phyloP scores from a whole-genome alignment of 1,140 invertebrate genomes.

The Drosophila yakuba region DNA sequence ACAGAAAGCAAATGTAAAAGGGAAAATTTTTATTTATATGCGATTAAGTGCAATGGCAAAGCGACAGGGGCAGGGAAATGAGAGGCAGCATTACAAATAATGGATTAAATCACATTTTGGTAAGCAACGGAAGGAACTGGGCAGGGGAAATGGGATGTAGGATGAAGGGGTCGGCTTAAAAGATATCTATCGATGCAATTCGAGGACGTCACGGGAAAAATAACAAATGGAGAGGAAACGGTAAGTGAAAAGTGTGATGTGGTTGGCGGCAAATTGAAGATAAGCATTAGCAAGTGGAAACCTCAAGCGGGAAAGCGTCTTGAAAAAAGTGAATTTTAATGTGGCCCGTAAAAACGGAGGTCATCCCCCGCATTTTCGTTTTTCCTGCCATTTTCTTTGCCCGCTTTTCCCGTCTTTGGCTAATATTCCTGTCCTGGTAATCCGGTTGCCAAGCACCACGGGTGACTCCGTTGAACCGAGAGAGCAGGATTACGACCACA shows the following conservation, averaged over 20 bases:
- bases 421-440: conserved; percentile 23
- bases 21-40: conserved; percentile 71
- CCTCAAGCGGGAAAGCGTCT: neutral
- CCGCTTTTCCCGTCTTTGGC: no score
- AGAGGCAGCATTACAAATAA: conserved; percentile 64
- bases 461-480: conserved; percentile 16
- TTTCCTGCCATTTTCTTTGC: no score
- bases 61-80: conserved; percentile 10
- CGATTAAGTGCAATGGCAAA: conserved; percentile 66
- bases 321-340: conserved; percentile 40
- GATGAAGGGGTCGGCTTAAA: neutral
- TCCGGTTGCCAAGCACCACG: conserved; percentile 62
- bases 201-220: conserved; percentile 56
- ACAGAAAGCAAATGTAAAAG: conserved; percentile 56
- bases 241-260: conserved; percentile 1
- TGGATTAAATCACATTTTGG: conserved; percentile 76
- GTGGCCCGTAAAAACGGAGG: neutral
- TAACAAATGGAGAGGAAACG: conserved; percentile 63
- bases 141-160: conserved; percentile 11
- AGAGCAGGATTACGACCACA: conserved; percentile 63
- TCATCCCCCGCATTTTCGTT: no score
- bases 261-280: conserved; percentile 4
- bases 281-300: conserved; percentile 41
- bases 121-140: conserved; percentile 8
- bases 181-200: conserved; percentile 32